Conservation (phyloP, 2,113 vertebrate species). For the Podilymbus podiceps region DNA sequence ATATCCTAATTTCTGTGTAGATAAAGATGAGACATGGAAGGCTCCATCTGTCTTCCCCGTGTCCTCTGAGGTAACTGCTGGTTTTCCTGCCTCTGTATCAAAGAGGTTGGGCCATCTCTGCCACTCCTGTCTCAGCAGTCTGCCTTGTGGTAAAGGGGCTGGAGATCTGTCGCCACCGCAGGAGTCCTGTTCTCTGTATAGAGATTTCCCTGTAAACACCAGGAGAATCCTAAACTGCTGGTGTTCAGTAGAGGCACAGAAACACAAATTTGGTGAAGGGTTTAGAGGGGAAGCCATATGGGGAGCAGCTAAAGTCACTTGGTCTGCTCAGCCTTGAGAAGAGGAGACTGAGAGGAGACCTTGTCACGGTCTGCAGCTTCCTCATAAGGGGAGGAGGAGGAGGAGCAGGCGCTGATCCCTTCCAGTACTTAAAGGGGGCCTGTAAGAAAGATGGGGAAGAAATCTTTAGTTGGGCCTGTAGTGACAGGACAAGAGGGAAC, state of each 20-base stretch:
- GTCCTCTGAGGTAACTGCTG: neutral
- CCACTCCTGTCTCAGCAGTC: neutral
- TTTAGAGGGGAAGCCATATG: no score
- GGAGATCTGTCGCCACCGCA: neutral
- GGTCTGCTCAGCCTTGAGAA: no score
- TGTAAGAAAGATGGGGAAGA: no score
- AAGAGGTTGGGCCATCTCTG: neutral
- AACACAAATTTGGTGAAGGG: no score
- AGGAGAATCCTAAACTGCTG: neutral
- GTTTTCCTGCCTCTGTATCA: neutral
- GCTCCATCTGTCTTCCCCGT: neutral
- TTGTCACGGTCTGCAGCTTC: no score
- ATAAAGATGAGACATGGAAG: neutral
- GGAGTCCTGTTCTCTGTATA: neutral
- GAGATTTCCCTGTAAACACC: neutral
- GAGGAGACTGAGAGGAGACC: no score
- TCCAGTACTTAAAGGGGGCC: no score
- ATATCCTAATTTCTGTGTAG: neutral
- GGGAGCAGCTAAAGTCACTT: no score
- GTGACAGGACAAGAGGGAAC: no score
- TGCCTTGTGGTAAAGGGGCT: neutral
- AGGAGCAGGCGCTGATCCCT: no score
- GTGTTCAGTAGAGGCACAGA: neutral
- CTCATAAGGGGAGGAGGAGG: no score
- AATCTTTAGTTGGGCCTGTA: no score